These are phyloP conservation scores for Patella ulyssiponensis DNA, from an alignment of 2,888 invertebrate genomes.

Conservation along the genomic window DNA sequence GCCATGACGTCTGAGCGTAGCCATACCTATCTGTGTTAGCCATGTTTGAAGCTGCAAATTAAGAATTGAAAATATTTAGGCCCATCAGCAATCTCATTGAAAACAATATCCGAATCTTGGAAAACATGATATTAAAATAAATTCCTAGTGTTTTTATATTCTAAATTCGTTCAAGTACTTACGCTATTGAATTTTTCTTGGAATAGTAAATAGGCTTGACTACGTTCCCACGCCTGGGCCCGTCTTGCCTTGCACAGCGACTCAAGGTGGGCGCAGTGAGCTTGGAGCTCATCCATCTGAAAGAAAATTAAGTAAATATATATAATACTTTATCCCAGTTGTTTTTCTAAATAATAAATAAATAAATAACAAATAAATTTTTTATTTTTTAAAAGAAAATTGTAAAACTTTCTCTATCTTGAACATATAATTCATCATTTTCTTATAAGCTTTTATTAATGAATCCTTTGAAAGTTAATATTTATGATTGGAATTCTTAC, in stretches of 20 bases:
- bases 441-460: too few species aligned
- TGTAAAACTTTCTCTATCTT: too few species aligned
- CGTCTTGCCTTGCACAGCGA: conserved; percentile 69
- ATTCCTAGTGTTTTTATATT: too few species aligned
- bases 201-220: conserved; percentile 80
- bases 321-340: background rate
- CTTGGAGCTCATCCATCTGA: conserved; percentile 82
- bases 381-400: too few species aligned
- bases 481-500: conserved; percentile 50
- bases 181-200: conserved; percentile 80
- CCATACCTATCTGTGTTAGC: conserved; percentile 82
- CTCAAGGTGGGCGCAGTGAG: conserved; percentile 75
- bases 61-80: background rate
- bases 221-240: conserved; percentile 78
- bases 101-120: too few species aligned
- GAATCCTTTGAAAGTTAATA: too few species aligned
- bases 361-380: too few species aligned
- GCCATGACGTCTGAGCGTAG: conserved; percentile 81
- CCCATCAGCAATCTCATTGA: too few species aligned
- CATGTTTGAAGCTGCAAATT: conserved; percentile 77
- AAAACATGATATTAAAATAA: too few species aligned
- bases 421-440: too few species aligned
- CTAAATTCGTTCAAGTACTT: conserved; percentile 43
- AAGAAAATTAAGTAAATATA: conserved; percentile 20
- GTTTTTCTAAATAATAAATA: too few species aligned